Percentiles rank a stretch among this genome's conserved stretches.
phyloP scores from a whole-genome alignment of 2,888 invertebrate genomes.

The Anodontia alba region DNA sequence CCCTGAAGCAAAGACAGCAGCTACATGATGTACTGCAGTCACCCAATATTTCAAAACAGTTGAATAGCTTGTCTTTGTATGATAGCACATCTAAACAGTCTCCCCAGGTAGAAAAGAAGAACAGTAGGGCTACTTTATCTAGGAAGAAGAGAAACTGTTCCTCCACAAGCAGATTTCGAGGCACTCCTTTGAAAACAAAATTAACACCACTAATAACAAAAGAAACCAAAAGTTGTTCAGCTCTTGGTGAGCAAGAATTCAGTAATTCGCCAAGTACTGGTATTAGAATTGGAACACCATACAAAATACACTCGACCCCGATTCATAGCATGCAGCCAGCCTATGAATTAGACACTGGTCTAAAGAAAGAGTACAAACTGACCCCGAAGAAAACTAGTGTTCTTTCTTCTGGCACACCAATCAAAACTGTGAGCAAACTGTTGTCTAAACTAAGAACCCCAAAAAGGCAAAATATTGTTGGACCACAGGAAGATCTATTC shows the following conservation, averaged over 20 bases:
- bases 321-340: not conserved
- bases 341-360: not conserved
- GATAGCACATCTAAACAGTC: not conserved
- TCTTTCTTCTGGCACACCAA: slow-evolving; percentile 23
- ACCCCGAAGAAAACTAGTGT: not conserved
- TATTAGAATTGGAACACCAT: not conserved
- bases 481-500: not conserved
- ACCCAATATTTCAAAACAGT: slow-evolving; percentile 32
- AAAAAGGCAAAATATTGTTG: not conserved
- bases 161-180: slow-evolving; percentile 35
- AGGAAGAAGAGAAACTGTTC: slow-evolving; percentile 25
- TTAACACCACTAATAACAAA: slow-evolving; percentile 23
- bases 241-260: not conserved
- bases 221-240: slow-evolving; percentile 24
- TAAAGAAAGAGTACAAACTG: not conserved
- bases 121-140: not conserved
- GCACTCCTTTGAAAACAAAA: slow-evolving; percentile 37
- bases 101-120: not conserved
- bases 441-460: slow-evolving; percentile 36
- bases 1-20: not conserved
- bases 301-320: not conserved
- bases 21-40: slow-evolving; percentile 18
- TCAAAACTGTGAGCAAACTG: slow-evolving; percentile 35
- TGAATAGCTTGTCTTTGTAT: not conserved
- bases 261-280: not conserved